phyloP scores from a whole-genome alignment of 1,140 invertebrate species.

The Mycetomoellerius zeteki region DNA sequence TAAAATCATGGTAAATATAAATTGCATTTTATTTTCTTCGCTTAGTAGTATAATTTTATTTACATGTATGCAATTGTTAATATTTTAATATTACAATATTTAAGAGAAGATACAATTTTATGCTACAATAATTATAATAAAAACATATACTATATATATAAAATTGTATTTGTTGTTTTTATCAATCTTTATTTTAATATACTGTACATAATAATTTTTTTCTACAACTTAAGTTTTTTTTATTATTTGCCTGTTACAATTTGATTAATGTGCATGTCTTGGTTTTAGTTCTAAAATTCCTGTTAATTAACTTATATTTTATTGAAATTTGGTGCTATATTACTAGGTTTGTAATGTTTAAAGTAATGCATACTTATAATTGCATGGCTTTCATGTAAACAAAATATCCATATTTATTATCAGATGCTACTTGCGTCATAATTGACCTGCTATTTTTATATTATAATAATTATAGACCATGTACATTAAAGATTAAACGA shows the following conservation, averaged over 20 bases:
- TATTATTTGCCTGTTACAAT: conserved; percentile 11
- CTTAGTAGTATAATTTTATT: conserved; percentile 24
- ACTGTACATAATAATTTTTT: not conserved
- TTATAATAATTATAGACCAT: conserved; percentile 23
- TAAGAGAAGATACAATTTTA: conserved; percentile 7
- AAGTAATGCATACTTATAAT: conserved; percentile 70
- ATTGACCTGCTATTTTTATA: conserved; percentile 25
- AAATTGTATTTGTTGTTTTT: not conserved
- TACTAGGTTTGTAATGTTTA: conserved; percentile 59
- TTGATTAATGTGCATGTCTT: conserved; percentile 43
- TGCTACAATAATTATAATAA: not conserved
- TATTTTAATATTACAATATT: not conserved
- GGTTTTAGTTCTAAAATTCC: conserved; percentile 3
- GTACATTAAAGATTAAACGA: not conserved
- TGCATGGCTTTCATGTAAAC: conserved; percentile 75
- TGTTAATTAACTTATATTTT: conserved; percentile 18
- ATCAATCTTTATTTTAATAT: not conserved
- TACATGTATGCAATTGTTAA: not conserved
- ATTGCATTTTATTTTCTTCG: not conserved
- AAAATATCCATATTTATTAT: conserved; percentile 76
- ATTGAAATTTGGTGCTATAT: conserved; percentile 34
- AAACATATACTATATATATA: not conserved
- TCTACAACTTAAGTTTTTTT: conserved; percentile 23
- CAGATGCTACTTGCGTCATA: conserved; percentile 18
- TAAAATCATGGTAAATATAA: conserved; percentile 7